These are phyloP conservation scores for Achatina immaculata DNA, from an alignment of 1,140 invertebrate species.

Conservation along the genomic window DNA sequence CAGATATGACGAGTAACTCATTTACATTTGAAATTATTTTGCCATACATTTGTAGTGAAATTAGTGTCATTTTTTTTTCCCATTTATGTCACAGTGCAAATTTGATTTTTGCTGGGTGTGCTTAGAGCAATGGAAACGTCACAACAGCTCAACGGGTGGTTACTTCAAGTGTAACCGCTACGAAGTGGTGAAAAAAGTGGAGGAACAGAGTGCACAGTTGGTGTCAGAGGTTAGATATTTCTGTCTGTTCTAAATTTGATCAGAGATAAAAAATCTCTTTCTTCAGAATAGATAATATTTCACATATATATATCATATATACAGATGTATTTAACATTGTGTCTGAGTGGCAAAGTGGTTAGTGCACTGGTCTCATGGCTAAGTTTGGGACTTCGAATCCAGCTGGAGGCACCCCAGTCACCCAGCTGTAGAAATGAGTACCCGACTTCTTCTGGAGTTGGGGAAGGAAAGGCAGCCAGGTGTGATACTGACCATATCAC, in stretches of 20 bases:
- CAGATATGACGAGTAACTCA: too few species aligned
- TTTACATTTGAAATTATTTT: too few species aligned
- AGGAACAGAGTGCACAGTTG: conserved; percentile 76
- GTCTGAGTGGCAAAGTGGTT: too few species aligned
- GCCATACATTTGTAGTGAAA: too few species aligned
- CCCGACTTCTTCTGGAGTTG: too few species aligned
- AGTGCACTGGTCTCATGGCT: too few species aligned
- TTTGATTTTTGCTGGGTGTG: conserved; percentile 85
- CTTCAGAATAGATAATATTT: background rate
- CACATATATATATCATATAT: background rate
- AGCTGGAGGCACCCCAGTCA: too few species aligned
- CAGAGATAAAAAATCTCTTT: too few species aligned
- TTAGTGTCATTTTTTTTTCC: background rate
- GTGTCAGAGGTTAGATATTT: conserved; percentile 73
- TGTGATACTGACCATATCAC: too few species aligned
- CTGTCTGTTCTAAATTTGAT: background rate
- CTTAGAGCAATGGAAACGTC: conserved; percentile 82
- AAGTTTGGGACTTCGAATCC: too few species aligned
- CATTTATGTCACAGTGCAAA: conserved; percentile 75
- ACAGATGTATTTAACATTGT: background rate
- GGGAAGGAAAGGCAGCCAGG: too few species aligned
- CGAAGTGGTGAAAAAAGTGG: conserved; percentile 78
- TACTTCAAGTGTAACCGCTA: conserved; percentile 82
- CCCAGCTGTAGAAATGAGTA: too few species aligned
- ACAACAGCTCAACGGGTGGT: conserved; percentile 81